These are phyloP conservation scores for Lepilemur septentrionalis DNA, from an alignment of 2,797 vertebrate genomes.

Conservation along the genomic window DNA sequence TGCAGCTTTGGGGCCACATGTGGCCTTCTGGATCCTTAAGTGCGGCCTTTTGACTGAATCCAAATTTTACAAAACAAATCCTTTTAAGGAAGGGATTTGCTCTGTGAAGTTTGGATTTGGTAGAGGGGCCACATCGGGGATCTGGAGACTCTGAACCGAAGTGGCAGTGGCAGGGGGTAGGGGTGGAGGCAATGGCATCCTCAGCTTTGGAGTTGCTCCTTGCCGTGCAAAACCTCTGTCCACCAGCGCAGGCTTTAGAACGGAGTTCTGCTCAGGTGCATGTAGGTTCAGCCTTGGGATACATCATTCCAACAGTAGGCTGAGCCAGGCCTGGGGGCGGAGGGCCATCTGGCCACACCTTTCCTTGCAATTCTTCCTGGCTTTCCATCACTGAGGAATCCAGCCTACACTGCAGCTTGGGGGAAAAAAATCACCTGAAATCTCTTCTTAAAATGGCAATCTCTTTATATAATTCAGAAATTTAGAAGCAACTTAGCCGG, in stretches of 20 bases:
- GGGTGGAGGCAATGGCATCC: rapidly evolving
- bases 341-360: background rate
- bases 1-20: background rate
- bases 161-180: background rate
- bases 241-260: background rate
- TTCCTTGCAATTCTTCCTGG: background rate
- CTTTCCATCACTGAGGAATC: background rate
- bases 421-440: background rate
- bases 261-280: rapidly evolving
- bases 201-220: background rate
- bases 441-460: background rate
- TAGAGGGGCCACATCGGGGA: background rate
- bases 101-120: background rate
- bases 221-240: background rate
- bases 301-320: background rate
- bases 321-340: background rate
- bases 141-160: background rate
- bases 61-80: background rate
- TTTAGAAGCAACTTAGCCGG: background rate
- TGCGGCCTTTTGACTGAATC: background rate
- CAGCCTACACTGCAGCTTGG: background rate
- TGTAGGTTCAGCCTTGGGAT: background rate
- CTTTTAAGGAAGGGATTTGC: background rate
- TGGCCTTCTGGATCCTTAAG: background rate
- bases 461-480: background rate